Evolutionary conservation across 2,888 invertebrate species (phyloP), one percentile per base, ranked within the genome.

Genomic region (Spisula solida): DNA sequence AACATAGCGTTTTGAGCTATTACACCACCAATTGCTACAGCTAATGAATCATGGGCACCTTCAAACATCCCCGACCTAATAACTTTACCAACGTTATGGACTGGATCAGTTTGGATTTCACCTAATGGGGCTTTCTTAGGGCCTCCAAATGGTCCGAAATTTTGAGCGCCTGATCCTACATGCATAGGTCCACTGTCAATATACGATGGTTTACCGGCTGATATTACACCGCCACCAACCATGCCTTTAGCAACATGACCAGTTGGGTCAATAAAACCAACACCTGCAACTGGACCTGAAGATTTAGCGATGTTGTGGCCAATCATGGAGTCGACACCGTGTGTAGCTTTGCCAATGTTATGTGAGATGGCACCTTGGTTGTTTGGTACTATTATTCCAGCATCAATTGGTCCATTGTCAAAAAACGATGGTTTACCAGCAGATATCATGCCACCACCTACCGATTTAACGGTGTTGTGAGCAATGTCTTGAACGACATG

Each of bases 21-120:
- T 5, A 55, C 75, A 31, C 81, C 82, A 48, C 91, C 91, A 16
- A 91, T 47, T 0, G 51, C 25, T 10, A 81, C 79, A 48, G 91
- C 89, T 4, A 91, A 34, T 47, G 85, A 79, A 55, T 91, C 87
- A 34, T 89, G 91, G 4, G 82, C 82, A 14, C 70, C 56, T 0
- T 55, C n/a, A 12, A 85, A 81, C n/a, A 89, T 41, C 29, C 91
- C 91, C 1, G 85, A 80, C 16, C 70, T 34, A 0, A 56, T 85
- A 16, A 89, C 91, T 47, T 91, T 86, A 34, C 87, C 31, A 10
- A 91, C 91, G 41, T 75, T 83, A 56, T 89, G 87, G 5, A 91
- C 89, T 41, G 88, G 90, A 66, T 86, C 14, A 18, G 47, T 12
- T 31, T 10, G 10, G 41, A 31, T 31, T 29, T n/a, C 51, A 0